Evolutionary conservation across 1,140 invertebrate genomes (phyloP), one percentile per base, ranked within the genome.

Genomic region (Tetramorium alpestre): DNA sequence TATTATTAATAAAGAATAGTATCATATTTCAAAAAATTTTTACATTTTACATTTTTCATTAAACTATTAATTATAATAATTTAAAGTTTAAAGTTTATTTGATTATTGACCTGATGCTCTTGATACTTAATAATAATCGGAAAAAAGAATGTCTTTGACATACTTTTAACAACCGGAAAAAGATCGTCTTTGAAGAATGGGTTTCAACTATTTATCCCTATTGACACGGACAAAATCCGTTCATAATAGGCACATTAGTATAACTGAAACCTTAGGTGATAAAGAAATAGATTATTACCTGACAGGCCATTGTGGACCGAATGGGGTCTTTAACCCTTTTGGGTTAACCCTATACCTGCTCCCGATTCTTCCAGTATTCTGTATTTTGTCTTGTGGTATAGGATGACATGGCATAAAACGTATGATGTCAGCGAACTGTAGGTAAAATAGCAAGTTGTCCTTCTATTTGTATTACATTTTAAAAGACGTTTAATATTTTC

Each of bases 261-360:
- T 25, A 70, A 8, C 47, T 72, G 10, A 54, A 33, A 16, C 22
- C 25, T 44, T 22, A 18, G 11, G 28, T 62, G 25, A n/a, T 16
- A 16, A 62, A n/a, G 16, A 64, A 64, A 64, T 8, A 65, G 33
- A 22, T 25, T 44, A 67, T 22, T 67, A 13, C 28, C 38, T 64
- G 28, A 38, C 62, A 64, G 28, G 16, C n/a, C 16, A 38, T 62
- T 64, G 7, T 47, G 38, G 11, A 11, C 13, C n/a, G 11, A 44
- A 44, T 4, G 3, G 6, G 65, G n/a, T 51, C 47, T 72, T 72
- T 51, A 72, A 72, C 69, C 44, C 69, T 72, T 28, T 51, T 16
- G 2, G 3, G 33, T 33, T 33, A 33, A 33, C 33, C 33, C 33
- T 33, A 33, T 51, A 72, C 22, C 69, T 72, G 47, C 16, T 70